Evolutionary conservation across 2,797 vertebrate genomes (phyloP).

Genomic region (Anguilla obscura): DNA sequence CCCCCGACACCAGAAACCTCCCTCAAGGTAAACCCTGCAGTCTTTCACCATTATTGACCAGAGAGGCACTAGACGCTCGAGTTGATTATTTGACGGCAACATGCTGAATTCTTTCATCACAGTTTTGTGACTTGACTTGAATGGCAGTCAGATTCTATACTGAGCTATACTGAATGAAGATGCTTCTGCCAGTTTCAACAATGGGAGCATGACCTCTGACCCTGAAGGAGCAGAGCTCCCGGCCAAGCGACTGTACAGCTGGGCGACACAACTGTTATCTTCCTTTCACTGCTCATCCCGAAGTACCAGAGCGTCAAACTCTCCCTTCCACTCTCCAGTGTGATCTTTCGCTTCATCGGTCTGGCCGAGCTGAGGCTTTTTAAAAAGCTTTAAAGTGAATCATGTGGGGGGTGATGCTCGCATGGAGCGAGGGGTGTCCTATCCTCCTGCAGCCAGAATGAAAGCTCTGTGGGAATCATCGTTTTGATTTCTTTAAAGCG

Average conservation of each 20-base stretch:
- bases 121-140: neutral
- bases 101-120: neutral
- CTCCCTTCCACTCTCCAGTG: neutral
- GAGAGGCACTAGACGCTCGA: neutral
- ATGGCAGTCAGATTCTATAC: neutral
- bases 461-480: too few species aligned
- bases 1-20: neutral
- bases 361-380: constrained; percentile 49
- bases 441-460: constrained; percentile 27
- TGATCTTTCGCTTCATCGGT: constrained; percentile 59
- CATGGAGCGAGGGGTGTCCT: constrained; percentile 32
- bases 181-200: neutral
- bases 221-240: neutral
- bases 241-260: neutral
- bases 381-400: constrained; percentile 54
- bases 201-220: constrained; percentile 5
- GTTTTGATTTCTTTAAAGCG: too few species aligned
- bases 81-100: neutral
- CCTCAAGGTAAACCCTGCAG: neutral
- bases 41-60: neutral
- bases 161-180: neutral
- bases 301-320: neutral
- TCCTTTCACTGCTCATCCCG: neutral
- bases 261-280: neutral
- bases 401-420: constrained; percentile 37